These are phyloP conservation scores for Carassius carassius DNA, from an alignment of 2,113 vertebrate species.

Conservation along the genomic window DNA sequence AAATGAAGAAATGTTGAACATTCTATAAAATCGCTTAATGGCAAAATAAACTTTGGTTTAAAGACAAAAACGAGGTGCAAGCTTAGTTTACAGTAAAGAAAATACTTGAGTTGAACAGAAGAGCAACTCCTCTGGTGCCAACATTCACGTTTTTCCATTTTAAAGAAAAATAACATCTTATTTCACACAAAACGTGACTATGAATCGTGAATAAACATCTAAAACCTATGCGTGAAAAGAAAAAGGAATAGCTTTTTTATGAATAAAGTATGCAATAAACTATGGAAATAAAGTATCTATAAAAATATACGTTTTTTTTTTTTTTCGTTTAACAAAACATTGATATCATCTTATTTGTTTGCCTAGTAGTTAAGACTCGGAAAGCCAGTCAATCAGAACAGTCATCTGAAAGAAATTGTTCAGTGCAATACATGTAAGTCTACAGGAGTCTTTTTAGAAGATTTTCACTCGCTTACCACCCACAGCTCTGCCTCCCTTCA, in stretches of 20 bases:
- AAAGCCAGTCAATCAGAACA: conserved; percentile 75
- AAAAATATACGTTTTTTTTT: conserved; percentile 78
- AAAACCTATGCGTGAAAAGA: conserved; percentile 68
- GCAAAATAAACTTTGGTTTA: conserved; percentile 82
- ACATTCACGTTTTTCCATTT: conserved; percentile 65
- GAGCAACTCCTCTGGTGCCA: conserved; percentile 67
- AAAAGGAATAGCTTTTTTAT: conserved; percentile 65
- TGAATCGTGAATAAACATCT: conserved; percentile 63
- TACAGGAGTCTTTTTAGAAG: conserved; percentile 66
- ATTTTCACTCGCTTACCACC: conserved; percentile 82
- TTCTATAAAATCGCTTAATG: conserved; percentile 75
- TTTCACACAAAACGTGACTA: conserved; percentile 66
- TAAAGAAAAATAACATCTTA: conserved; percentile 63
- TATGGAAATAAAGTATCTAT: conserved; percentile 81
- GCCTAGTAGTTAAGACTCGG: conserved; percentile 65
- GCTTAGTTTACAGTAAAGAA: conserved; percentile 73
- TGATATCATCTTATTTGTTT: conserved; percentile 62
- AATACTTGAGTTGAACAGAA: conserved; percentile 74
- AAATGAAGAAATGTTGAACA: conserved; percentile 69
- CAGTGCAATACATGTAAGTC: conserved; percentile 79
- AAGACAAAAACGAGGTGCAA: conserved; percentile 70
- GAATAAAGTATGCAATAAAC: conserved; percentile 78
- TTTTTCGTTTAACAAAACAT: conserved; percentile 56
- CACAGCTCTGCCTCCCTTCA: conserved; percentile 82
- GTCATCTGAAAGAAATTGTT: conserved; percentile 77